phyloP scores from a whole-genome alignment of 1,140 invertebrate genomes.

The Caenorhabditis inopinata region DNA sequence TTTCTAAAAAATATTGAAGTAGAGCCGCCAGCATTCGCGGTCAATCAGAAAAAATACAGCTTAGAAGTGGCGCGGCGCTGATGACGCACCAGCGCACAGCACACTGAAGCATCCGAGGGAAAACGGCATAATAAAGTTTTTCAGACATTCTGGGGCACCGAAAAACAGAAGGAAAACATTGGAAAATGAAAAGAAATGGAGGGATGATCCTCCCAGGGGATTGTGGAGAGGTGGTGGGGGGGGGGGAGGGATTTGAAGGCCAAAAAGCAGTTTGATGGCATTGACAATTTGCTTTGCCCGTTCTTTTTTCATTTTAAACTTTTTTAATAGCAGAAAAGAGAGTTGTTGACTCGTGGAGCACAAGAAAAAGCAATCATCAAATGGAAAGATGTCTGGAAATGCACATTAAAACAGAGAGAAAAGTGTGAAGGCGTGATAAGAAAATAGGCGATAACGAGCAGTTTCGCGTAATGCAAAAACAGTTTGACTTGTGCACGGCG shows the following conservation, averaged over 20 bases:
- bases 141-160: not conserved
- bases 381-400: too few relatives aligned
- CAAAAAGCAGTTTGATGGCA: not conserved
- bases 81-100: too few relatives aligned
- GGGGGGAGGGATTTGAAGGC: not conserved
- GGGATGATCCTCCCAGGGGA: not conserved
- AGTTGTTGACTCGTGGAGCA: too few relatives aligned
- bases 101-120: not conserved
- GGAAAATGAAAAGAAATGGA: not conserved
- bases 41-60: too few relatives aligned
- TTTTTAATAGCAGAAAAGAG: too few relatives aligned
- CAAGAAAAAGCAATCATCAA: too few relatives aligned
- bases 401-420: too few relatives aligned
- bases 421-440: not conserved
- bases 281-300: too few relatives aligned
- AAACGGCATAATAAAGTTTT: not conserved
- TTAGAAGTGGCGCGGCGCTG: too few relatives aligned
- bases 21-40: too few relatives aligned
- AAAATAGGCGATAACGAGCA: not conserved
- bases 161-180: not conserved
- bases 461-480: not conserved
- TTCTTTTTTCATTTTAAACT: not conserved
- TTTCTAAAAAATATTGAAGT: too few relatives aligned
- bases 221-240: too few relatives aligned
- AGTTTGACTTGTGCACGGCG: not conserved